These are phyloP conservation scores for Phoxinus dragarum DNA, from an alignment of 2,797 vertebrate species.

Conservation along the genomic window DNA sequence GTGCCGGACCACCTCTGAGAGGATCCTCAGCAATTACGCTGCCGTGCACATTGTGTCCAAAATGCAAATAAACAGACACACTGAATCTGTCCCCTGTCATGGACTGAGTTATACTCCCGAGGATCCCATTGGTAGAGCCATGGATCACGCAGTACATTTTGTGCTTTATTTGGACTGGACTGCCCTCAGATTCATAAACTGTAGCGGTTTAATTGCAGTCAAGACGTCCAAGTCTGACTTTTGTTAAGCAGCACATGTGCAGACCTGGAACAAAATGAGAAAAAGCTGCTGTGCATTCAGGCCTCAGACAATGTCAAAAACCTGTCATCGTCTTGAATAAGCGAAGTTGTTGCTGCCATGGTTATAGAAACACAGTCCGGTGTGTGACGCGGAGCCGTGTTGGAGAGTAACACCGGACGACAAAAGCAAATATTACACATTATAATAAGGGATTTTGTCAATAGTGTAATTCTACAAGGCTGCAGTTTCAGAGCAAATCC, in stretches of 20 bases:
- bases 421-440: not conserved
- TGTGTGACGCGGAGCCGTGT: not conserved
- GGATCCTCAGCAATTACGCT: slow-evolving; percentile 14
- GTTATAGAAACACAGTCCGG: slow-evolving; percentile 9
- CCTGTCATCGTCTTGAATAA: slow-evolving; percentile 15
- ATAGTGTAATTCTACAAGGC: not conserved
- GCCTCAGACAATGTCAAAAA: slow-evolving; percentile 1
- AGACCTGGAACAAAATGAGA: slow-evolving; percentile 20
- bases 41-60: slow-evolving; percentile 16
- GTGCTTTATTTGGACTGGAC: slow-evolving; percentile 43
- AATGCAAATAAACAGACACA: slow-evolving; percentile 40
- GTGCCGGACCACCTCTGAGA: slow-evolving; percentile 55
- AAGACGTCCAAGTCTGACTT: slow-evolving; percentile 36
- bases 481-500: not conserved
- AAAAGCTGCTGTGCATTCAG: slow-evolving; percentile 21
- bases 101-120: slow-evolving; percentile 6
- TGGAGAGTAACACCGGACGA: not conserved
- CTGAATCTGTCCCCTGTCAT: slow-evolving; percentile 12
- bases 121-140: not conserved
- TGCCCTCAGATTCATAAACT: slow-evolving; percentile 42
- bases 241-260: slow-evolving; percentile 37
- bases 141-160: not conserved
- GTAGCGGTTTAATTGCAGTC: slow-evolving; percentile 34
- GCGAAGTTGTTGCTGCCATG: not conserved
- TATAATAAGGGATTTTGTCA: not conserved